Evolutionary conservation across 2,888 invertebrate species (phyloP).

Genomic region (Pherbina coryleti): DNA sequence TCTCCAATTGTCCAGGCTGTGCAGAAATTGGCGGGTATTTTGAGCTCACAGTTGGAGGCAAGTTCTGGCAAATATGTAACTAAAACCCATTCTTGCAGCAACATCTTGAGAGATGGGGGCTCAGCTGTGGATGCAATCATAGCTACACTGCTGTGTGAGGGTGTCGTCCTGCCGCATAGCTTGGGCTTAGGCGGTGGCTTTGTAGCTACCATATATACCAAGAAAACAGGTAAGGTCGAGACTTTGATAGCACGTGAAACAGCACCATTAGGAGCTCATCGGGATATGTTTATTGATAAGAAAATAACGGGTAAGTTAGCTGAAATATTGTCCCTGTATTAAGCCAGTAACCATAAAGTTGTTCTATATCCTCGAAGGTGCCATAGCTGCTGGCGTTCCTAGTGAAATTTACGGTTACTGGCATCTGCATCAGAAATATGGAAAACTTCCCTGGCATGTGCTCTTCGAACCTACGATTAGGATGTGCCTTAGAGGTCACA

Average conservation of each 20-base stretch:
- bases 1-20: constrained; percentile 81
- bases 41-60: neutral
- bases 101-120: constrained; percentile 79
- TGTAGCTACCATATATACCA: constrained; percentile 85
- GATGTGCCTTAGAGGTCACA: constrained; percentile 80
- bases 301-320: constrained; percentile 53
- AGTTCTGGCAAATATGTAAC: neutral
- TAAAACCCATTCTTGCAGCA: constrained; percentile 67
- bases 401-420: constrained; percentile 90
- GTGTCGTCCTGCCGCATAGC: constrained; percentile 85
- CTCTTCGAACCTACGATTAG: constrained; percentile 84
- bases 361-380: constrained; percentile 47
- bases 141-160: constrained; percentile 87
- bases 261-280: constrained; percentile 78
- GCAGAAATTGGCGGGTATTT: constrained; percentile 77
- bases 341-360: neutral
- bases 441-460: constrained; percentile 81
- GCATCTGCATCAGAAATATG: constrained; percentile 79
- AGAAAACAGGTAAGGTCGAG: constrained; percentile 72
- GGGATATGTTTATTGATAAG: constrained; percentile 76
- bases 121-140: constrained; percentile 89
- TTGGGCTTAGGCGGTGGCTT: constrained; percentile 93
- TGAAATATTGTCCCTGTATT: neutral
- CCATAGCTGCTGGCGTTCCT: constrained; percentile 83
- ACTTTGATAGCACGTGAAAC: constrained; percentile 83